Evolutionary conservation across 1,140 invertebrate genomes (phyloP), one percentile per base, ranked within the genome.

Genomic region (Danaus melanippus): DNA sequence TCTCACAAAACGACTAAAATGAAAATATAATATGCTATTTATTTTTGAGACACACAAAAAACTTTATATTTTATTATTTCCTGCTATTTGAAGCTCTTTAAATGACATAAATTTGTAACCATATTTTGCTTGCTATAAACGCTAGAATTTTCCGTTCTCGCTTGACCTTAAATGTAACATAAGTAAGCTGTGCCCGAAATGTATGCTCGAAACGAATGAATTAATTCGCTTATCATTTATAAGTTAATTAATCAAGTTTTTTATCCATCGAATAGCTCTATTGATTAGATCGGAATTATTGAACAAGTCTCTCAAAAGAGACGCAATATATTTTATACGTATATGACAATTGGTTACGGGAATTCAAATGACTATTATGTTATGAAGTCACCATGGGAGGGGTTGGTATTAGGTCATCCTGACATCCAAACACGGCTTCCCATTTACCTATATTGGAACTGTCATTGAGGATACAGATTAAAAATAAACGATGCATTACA

Each of bases 241-340:
- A 56, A 60, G 53, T 56, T 56, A 60, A 60, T 60, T 53, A 60
- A 60, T 60, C 58, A 60, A 52, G 7, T 60, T 59, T 60, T 60
- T 60, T 53, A 41, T 44, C 42, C 44, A 32, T 44, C 46, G 50
- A 53, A 58, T 42, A 39, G 21, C 46, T 50, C 15, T 56, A 48
- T 11, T 21, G 50, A 58, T 58, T 53, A 49, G 41, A 58, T 53
- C 50, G 10, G 12, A 45, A 52, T 53, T 52, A 53, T 48, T 44
- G 21, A 32, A 32, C 21, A 32, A 32, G 21, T 32, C 21, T 32
- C 21, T 32, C 44, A 53, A 53, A 9, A 7, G 43, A 44, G 12
- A 11, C 43, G 43, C n/a, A 11, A 11, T 44, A 44, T 44, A 10
- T 44, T 44, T 44, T 15, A 46, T 12, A 46, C 45, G 12, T 46